Percentiles rank a stretch among this genome's conserved stretches.
Conservation (phyloP, 1,140 invertebrate species). For the Papilio polytes region DNA sequence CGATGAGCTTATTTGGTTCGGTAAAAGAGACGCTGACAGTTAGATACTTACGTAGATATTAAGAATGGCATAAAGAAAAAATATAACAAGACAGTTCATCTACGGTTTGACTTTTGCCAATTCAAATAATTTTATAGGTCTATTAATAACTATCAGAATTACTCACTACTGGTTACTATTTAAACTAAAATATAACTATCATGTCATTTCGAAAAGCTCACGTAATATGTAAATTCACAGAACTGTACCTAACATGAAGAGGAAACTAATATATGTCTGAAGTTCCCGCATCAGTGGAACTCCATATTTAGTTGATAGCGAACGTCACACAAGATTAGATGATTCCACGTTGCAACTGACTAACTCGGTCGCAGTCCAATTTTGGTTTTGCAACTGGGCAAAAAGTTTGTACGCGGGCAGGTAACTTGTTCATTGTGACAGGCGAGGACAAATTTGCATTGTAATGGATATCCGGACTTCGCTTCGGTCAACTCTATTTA, state of each 20-base stretch:
- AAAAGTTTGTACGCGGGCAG: constrained; percentile 70
- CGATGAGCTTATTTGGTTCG: too few relatives aligned
- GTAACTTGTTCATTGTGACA: constrained; percentile 66
- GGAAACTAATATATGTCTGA: not conserved
- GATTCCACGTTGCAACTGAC: constrained; percentile 39
- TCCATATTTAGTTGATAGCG: constrained; percentile 35
- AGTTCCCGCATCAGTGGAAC: constrained; percentile 6
- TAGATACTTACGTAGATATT: too few relatives aligned
- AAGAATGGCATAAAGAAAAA: too few relatives aligned
- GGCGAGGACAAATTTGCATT: constrained; percentile 70
- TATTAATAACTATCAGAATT: not conserved
- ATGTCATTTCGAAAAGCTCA: not conserved
- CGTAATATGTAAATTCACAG: constrained; percentile 1
- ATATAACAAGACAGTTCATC: too few relatives aligned
- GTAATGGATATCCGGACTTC: constrained; percentile 68
- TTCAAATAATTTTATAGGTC: too few relatives aligned
- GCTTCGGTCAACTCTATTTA: constrained; percentile 56
- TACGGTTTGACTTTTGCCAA: too few relatives aligned
- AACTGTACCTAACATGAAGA: constrained; percentile 6
- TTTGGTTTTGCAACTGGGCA: constrained; percentile 54
- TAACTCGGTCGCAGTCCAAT: constrained; percentile 50
- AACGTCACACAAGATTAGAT: constrained; percentile 36
- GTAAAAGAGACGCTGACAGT: too few relatives aligned
- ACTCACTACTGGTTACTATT: not conserved
- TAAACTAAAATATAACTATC: not conserved